Evolutionary conservation across 2,797 vertebrate genomes (phyloP).

Genomic region (Xyrichtys novacula): DNA sequence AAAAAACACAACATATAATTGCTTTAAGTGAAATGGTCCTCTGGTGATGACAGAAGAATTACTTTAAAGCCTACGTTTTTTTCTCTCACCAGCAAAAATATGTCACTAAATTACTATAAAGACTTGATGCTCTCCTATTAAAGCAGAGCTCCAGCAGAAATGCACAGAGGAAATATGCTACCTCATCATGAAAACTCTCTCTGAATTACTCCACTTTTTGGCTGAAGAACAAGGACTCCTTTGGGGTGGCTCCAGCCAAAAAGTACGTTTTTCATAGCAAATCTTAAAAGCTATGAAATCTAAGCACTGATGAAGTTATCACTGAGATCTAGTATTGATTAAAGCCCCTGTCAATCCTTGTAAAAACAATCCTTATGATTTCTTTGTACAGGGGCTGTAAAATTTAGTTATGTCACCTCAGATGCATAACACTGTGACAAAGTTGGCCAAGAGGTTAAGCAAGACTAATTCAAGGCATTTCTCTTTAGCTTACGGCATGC

Average conservation of each 20-base stretch:
- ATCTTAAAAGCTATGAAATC: conserved; percentile 35
- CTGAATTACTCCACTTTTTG: conserved; percentile 43
- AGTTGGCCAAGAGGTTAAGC: conserved; percentile 33
- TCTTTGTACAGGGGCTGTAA: conserved; percentile 7
- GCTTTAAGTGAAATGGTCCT: conserved; percentile 30
- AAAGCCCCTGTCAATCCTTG: conserved; percentile 16
- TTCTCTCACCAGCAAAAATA: conserved; percentile 15
- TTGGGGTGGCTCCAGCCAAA: conserved; percentile 11
- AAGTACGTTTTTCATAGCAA: conserved; percentile 25
- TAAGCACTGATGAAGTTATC: conserved; percentile 18
- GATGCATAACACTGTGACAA: conserved; percentile 38
- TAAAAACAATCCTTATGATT: conserved; percentile 20
- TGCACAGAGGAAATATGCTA: conserved; percentile 20
- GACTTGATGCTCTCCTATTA: conserved; percentile 45
- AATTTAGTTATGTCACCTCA: conserved; percentile 26
- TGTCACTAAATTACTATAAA: conserved; percentile 12
- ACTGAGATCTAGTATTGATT: conserved; percentile 25
- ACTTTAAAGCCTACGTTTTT: neutral
- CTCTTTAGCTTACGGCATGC: conserved; percentile 50
- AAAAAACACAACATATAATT: conserved; percentile 14
- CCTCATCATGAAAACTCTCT: conserved; percentile 58
- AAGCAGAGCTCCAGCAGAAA: conserved; percentile 32
- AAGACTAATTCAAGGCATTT: conserved; percentile 56
- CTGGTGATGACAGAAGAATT: conserved; percentile 11
- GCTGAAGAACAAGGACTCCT: conserved; percentile 47